phyloP scores from a whole-genome alignment of 1,140 invertebrate genomes.

The Mya arenaria region DNA sequence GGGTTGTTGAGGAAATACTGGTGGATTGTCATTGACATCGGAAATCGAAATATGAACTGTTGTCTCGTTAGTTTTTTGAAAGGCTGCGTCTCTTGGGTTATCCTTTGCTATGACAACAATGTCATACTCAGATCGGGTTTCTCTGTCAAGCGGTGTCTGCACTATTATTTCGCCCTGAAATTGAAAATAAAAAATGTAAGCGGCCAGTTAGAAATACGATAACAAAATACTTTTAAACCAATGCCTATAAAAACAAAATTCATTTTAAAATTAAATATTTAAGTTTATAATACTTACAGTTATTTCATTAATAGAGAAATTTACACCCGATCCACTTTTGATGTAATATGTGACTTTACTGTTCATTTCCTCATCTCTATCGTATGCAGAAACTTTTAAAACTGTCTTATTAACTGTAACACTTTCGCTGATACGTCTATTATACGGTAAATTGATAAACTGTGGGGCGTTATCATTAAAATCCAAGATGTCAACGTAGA shows the following conservation, averaged over 20 bases:
- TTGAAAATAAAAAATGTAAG: not conserved
- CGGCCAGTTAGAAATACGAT: not conserved
- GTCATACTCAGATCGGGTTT: not conserved
- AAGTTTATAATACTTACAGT: slow-evolving; percentile 1
- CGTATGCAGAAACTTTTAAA: slow-evolving; percentile 9
- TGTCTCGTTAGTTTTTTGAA: slow-evolving; percentile 6
- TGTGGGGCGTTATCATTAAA: slow-evolving; percentile 45
- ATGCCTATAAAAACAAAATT: not conserved
- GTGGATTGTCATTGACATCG: slow-evolving; percentile 98
- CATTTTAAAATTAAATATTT: not conserved
- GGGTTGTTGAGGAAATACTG: slow-evolving; percentile 97
- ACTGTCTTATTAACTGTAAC: not conserved
- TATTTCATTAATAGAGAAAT: not conserved
- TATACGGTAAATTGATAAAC: not conserved
- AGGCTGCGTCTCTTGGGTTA: slow-evolving; percentile 9
- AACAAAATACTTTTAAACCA: not conserved
- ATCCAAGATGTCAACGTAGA: slow-evolving; percentile 27
- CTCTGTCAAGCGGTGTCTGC: not conserved
- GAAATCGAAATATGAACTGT: slow-evolving; percentile 85
- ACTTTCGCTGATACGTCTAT: slow-evolving; percentile 30
- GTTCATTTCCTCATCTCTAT: slow-evolving; percentile 13
- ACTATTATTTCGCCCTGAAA: slow-evolving; percentile 27
- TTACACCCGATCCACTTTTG: not conserved
- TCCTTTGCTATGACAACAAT: slow-evolving; percentile 20
- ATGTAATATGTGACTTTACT: not conserved